phyloP scores from a whole-genome alignment of 2,113 vertebrate genomes.

The Halichoerus grypus region DNA sequence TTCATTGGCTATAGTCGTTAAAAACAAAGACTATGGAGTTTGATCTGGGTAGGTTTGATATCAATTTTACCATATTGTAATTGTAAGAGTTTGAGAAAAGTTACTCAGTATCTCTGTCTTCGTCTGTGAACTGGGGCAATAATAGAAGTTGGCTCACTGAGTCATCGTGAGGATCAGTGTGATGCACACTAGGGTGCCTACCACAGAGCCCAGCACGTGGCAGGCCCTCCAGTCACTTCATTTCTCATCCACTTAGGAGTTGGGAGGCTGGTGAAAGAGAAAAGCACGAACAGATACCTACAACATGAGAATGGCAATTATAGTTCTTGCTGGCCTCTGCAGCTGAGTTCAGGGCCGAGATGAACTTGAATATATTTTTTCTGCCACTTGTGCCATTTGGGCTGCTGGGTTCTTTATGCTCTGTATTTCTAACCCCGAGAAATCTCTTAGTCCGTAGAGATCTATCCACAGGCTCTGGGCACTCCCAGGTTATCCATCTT shows the following conservation, averaged over 20 bases:
- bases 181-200: neutral
- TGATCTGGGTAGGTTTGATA: neutral
- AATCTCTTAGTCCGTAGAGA: neutral
- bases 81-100: neutral
- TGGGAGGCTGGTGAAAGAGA: neutral
- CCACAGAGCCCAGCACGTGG: neutral
- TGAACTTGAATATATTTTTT: neutral
- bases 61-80: neutral
- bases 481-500: neutral
- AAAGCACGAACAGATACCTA: neutral
- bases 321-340: neutral
- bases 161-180: neutral
- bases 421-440: neutral
- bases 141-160: neutral
- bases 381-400: neutral
- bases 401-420: neutral
- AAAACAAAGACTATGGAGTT: neutral
- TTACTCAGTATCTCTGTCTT: conserved; percentile 5
- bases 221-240: neutral
- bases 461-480: too few species aligned
- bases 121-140: neutral
- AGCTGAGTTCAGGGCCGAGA: neutral
- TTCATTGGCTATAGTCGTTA: neutral
- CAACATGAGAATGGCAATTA: neutral
- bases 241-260: neutral